These are phyloP conservation scores for Pterostichus niger DNA, from an alignment of 2,888 invertebrate species.

Conservation along the genomic window DNA sequence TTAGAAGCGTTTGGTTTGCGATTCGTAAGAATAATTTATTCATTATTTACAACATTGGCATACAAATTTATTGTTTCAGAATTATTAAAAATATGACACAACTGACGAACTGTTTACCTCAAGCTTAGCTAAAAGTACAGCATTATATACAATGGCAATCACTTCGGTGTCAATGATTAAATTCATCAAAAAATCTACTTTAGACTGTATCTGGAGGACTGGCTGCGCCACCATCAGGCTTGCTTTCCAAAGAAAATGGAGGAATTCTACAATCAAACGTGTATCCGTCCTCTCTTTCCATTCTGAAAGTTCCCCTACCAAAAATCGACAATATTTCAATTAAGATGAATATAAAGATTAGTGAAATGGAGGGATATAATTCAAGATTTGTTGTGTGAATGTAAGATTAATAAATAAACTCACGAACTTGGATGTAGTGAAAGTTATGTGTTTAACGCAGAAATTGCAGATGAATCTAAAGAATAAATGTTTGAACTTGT, in stretches of 20 bases:
- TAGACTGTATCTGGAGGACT: conserved; percentile 72
- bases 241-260: conserved; percentile 97
- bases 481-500: too few relatives aligned
- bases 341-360: neutral
- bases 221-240: conserved; percentile 84
- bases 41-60: conserved; percentile 51
- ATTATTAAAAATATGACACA: conserved; percentile 43
- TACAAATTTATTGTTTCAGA: conserved; percentile 22
- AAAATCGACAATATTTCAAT: conserved; percentile 8
- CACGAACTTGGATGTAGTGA: neutral
- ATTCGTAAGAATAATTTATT: conserved; percentile 26
- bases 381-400: too few relatives aligned
- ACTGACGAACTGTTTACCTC: conserved; percentile 10
- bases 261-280: conserved; percentile 98
- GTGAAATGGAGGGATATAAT: too few relatives aligned
- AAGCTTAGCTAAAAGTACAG: conserved; percentile 28
- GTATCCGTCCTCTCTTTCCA: conserved; percentile 98
- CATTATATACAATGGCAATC: conserved; percentile 18
- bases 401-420: neutral
- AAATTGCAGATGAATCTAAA: too few relatives aligned
- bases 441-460: too few relatives aligned
- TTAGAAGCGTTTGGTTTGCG: too few relatives aligned
- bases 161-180: conserved; percentile 11
- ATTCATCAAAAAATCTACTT: neutral
- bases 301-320: conserved; percentile 95